These are phyloP conservation scores for Girardinichthys multiradiatus DNA, from an alignment of 2,113 vertebrate species.

Conservation along the genomic window DNA sequence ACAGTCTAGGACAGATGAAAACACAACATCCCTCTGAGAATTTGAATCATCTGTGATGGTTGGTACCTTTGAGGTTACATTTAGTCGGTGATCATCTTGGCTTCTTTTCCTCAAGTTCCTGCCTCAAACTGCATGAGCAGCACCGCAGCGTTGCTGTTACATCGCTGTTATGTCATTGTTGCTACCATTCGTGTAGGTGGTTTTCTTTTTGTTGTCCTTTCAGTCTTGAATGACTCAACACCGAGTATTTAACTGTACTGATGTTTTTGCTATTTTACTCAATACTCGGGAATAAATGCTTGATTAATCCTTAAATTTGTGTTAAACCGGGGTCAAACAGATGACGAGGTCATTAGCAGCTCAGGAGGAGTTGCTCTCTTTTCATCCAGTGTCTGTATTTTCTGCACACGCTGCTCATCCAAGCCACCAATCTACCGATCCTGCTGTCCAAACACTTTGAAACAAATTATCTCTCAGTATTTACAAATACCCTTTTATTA, in stretches of 20 bases:
- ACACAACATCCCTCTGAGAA: background rate
- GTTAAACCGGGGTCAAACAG: constrained; percentile 41
- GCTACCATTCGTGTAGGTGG: constrained; percentile 23
- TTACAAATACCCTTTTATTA: constrained; percentile 10
- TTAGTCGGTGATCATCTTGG: background rate
- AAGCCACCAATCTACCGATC: constrained; percentile 25
- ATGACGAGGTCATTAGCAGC: constrained; percentile 38
- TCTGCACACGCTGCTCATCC: constrained; percentile 2
- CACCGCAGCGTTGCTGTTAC: background rate
- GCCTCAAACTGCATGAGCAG: background rate
- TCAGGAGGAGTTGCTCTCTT: constrained; percentile 30
- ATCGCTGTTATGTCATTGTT: constrained; percentile 9
- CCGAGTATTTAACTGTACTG: background rate
- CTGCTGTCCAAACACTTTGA: constrained; percentile 49
- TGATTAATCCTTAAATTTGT: constrained; percentile 35
- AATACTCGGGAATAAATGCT: too few relatives aligned
- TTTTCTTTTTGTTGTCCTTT: constrained; percentile 18
- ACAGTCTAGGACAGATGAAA: background rate
- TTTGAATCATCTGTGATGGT: background rate
- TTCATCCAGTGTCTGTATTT: constrained; percentile 30
- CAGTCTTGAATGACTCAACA: constrained; percentile 4
- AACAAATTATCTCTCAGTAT: constrained; percentile 18
- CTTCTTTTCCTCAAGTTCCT: background rate
- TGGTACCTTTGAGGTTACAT: background rate
- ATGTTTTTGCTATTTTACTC: background rate